Base-by-base conservation (phyloP, 37 sponge, comb jelly and placozoan genomes). In the Halichondria panicea region DNA sequence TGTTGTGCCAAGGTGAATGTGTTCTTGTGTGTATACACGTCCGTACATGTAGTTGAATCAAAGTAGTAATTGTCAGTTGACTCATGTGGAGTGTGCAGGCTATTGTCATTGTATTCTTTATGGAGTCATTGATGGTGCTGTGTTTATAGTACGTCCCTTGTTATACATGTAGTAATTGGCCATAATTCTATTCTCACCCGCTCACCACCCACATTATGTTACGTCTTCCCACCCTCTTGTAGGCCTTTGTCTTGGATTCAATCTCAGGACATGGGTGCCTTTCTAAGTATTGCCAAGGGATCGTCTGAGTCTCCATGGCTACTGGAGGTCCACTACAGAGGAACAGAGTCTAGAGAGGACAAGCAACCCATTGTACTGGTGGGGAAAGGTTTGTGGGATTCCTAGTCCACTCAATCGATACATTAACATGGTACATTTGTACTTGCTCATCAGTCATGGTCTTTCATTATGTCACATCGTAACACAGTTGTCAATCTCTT, bases 331-430 rank as follows among this genome's bases (percentile, higher is more conserved):
- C 52, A 72, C 12, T 94, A 94, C 74, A 0, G 4, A 38, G 39
- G 56, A 19, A 48, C 32, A 4, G 71, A 28, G 4, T 34, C 31
- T 12, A 4, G 15, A 4, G 48, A 32, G 12, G 88, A 76, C 34
- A 34, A 67, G 8, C 33, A 68, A 32, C 85, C 87, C 4, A 31
- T 89, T 27, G 90, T 78, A 36, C 56, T 95, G 27, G 93, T 95
- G 57, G 96, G 96, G 31, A 95, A 95, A 87, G 96, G 93, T 93
- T 43, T 4, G 7, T 31, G n/a, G n/a, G n/a, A n/a, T n/a, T n/a
- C n/a, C n/a, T n/a, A n/a, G n/a, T n/a, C n/a, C n/a, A n/a, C n/a
- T n/a, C n/a, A n/a, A n/a, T n/a, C n/a, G n/a, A n/a, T n/a, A n/a
- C n/a, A n/a, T n/a, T n/a, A n/a, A n/a, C n/a, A n/a, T n/a, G n/a